Conservation (phyloP, 2,113 vertebrate species). For the Toxostoma redivivum region DNA sequence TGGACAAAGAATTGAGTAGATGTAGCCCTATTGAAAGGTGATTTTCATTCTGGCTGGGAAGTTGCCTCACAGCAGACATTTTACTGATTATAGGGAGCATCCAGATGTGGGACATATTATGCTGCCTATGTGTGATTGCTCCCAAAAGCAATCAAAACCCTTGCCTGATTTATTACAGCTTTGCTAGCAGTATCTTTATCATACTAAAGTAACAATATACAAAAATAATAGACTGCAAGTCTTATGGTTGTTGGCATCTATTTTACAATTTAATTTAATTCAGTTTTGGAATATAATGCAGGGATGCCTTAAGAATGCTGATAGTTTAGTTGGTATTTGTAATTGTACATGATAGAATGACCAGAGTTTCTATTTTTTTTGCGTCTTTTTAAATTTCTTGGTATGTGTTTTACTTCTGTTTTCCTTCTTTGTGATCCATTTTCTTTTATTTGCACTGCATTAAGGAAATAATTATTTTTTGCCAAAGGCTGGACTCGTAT, state of each 20-base stretch:
- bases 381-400: not conserved
- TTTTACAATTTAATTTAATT: not conserved
- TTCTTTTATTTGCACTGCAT: not conserved
- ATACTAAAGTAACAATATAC: not conserved
- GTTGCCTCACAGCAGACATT: not conserved
- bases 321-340: not conserved
- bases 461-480: not conserved
- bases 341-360: not conserved
- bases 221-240: accelerated
- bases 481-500: not conserved
- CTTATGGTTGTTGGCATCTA: not conserved
- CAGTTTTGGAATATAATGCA: not conserved
- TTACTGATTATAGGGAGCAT: not conserved
- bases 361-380: not conserved
- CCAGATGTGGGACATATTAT: not conserved
- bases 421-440: not conserved
- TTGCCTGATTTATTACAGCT: not conserved
- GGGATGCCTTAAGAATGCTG: not conserved
- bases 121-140: not conserved
- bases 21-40: accelerated
- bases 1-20: not conserved
- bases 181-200: not conserved
- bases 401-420: not conserved
- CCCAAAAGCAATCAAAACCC: not conserved
- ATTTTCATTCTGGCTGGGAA: not conserved